Base-by-base conservation (phyloP, 2,797 vertebrate genomes). In the Champsocephalus esox region DNA sequence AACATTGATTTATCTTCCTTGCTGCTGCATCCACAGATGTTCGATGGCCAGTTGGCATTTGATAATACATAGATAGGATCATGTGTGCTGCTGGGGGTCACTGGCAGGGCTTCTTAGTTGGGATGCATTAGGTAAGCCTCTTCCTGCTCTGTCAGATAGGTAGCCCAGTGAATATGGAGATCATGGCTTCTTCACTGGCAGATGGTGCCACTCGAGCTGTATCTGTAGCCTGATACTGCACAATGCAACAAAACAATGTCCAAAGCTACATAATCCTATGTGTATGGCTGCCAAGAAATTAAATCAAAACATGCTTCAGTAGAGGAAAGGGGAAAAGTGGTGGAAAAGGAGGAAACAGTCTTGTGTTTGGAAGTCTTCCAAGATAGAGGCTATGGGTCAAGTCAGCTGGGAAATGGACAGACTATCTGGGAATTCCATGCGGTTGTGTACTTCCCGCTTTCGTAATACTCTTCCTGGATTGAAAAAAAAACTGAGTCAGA, bases 21-120 rank as follows among this genome's bases (percentile, higher is more conserved):
- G 50, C 80, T 75, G 68, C 72, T 58, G 59, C 49, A 44, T 74
- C 78, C 75, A 74, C 58, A 86, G 74, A 79, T 83, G 81, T 82
- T 88, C 55, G 6, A 68, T 75, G 69, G 76, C 73, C 63, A 61
- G 69, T 38, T 92, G 90, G 90, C 88, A 90, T 93, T 91, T 87
- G 89, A 89, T 87, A 70, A 81, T 43, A 44, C 73, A 73, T 16
- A 84, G 84, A 90, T 84, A 75, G 73, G 78, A 84, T 85, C 83
- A 57, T 65, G 50, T 70, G 68, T 69, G 64, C 64, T 21, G 65
- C 73, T 51, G 75, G 55, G 54, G 65, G 59, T 48, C 71, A 67
- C 58, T 72, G 70, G 75, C 73, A 21, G 32, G 59, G 70, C 71
- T 55, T 78, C 75, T 61, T 80, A 61, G 62, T 85, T 79, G 68